Base-by-base conservation (phyloP, 2,113 vertebrate species). In the Lynx canadensis region DNA sequence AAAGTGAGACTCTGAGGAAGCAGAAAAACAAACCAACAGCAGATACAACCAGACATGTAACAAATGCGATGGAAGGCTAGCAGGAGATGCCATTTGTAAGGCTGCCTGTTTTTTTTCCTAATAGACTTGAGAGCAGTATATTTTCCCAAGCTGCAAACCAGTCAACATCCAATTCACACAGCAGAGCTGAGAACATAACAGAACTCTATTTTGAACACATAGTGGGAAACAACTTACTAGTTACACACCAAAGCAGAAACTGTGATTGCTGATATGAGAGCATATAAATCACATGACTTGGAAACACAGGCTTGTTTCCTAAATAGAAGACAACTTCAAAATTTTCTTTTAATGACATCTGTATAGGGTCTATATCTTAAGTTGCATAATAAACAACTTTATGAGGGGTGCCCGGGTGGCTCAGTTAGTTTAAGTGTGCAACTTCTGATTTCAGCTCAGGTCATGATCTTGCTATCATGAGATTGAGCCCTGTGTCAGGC, bases 11-110 rank as follows among this genome's bases (percentile, higher is more conserved):
- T 50, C 85, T 55, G 91, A 92, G 60, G 80, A 86, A 31, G 84
- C 29, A 97, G 84, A 88, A 92, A 89, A 96, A 97, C 31, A 89
- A 10, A 90, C 84, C 94, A 94, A 74, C 91, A 95, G 87, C 48
- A 52, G 82, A 1, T 90, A 52, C 16, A 88, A 97, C 19, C 52
- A 91, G 36, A 60, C 52, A 83, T 27, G 79, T 27, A 88, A 97
- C 12, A 94, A 25, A 71, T 0, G 83, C 3, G 66, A 92, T 31
- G 66, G 23, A 92, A 71, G 80, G 60, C 41, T 74, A 82, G 73
- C 60, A 95, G 94, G 84, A 85, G 50, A 50, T 60, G 73, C 41
- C 48, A 95, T 68, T 69, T 94, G 55, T 88, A 83, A 98, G 97
- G 4, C 63, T 91, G 76, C 96, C 90, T 85, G 21, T 95, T 63